Conservation (phyloP, 2,797 vertebrate species). For the Poeciliopsis paucimaculata region DNA sequence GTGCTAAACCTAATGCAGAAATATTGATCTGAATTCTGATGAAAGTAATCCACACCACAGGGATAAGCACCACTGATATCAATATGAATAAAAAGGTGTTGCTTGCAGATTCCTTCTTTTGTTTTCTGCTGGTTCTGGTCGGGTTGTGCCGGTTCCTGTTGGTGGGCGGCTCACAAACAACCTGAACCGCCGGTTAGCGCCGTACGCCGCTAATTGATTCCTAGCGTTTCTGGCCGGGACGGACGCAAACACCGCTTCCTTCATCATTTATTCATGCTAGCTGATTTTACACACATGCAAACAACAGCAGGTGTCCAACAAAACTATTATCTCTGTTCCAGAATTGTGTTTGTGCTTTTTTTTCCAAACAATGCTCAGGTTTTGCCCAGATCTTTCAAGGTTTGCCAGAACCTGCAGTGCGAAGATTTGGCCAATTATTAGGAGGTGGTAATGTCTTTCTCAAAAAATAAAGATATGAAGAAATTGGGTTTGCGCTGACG, state of each 20-base stretch:
- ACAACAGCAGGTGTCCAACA: slow-evolving; percentile 62
- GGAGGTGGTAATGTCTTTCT: not conserved
- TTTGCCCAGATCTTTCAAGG: slow-evolving; percentile 27
- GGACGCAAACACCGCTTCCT: slow-evolving; percentile 65
- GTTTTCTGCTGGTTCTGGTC: slow-evolving; percentile 3
- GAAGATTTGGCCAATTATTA: slow-evolving; percentile 39
- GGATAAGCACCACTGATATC: not conserved
- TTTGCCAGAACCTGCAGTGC: slow-evolving; percentile 35
- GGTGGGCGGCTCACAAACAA: slow-evolving; percentile 50
- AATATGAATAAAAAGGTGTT: not conserved
- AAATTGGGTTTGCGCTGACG: not conserved
- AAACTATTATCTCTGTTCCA: slow-evolving; percentile 34
- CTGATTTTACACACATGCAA: slow-evolving; percentile 39
- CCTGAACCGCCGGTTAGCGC: slow-evolving; percentile 48
- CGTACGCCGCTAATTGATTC: slow-evolving; percentile 54
- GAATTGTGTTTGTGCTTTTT: slow-evolving; percentile 39
- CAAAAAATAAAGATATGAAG: not conserved
- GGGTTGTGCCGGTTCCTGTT: slow-evolving; percentile 2
- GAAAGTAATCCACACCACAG: not conserved
- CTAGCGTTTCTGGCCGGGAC: slow-evolving; percentile 50
- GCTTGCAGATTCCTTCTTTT: slow-evolving; percentile 12
- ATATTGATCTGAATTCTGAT: not conserved
- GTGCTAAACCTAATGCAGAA: not conserved
- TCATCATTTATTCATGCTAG: slow-evolving; percentile 64
- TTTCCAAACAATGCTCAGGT: slow-evolving; percentile 16